Evolutionary conservation across 2,113 vertebrate species (phyloP).

Genomic region (Macrotus californicus): DNA sequence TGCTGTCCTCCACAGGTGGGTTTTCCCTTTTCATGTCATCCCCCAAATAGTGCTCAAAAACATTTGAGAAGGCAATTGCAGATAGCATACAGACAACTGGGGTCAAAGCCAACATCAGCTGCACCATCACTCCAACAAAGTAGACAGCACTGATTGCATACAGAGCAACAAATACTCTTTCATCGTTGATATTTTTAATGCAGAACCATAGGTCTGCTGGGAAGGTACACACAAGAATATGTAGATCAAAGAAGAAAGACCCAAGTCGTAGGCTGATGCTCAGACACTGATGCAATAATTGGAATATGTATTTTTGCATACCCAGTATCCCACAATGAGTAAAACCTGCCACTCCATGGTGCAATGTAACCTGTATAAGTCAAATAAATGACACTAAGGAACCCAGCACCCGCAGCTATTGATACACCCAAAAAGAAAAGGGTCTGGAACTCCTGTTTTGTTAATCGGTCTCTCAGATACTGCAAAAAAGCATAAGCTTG

Average conservation of each 20-base stretch:
- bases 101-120: slow-evolving; percentile 97
- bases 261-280: slow-evolving; percentile 99
- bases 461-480: slow-evolving; percentile 93
- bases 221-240: slow-evolving; percentile 99
- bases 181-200: slow-evolving; percentile 98
- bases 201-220: slow-evolving; percentile 99
- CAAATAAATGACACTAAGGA: slow-evolving; percentile 95
- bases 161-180: slow-evolving; percentile 95
- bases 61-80: slow-evolving; percentile 97
- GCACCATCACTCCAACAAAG: slow-evolving; percentile 98
- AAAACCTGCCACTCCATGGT: slow-evolving; percentile 99
- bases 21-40: slow-evolving; percentile 96
- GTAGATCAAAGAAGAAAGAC: slow-evolving; percentile 99
- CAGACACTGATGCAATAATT: slow-evolving; percentile 98
- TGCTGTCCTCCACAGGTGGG: slow-evolving; percentile 96
- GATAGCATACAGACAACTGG: slow-evolving; percentile 99
- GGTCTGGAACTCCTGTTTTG: slow-evolving; percentile 95
- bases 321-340: slow-evolving; percentile 99
- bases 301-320: slow-evolving; percentile 99
- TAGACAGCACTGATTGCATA: slow-evolving; percentile 98
- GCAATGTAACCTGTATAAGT: slow-evolving; percentile 98
- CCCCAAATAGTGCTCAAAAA: slow-evolving; percentile 98
- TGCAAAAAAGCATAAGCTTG: slow-evolving; percentile 96
- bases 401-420: slow-evolving; percentile 89
- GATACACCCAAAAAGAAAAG: slow-evolving; percentile 95